Evolutionary conservation across 2,888 invertebrate genomes (phyloP).

Genomic region (Rhopalosiphum nymphaeae): DNA sequence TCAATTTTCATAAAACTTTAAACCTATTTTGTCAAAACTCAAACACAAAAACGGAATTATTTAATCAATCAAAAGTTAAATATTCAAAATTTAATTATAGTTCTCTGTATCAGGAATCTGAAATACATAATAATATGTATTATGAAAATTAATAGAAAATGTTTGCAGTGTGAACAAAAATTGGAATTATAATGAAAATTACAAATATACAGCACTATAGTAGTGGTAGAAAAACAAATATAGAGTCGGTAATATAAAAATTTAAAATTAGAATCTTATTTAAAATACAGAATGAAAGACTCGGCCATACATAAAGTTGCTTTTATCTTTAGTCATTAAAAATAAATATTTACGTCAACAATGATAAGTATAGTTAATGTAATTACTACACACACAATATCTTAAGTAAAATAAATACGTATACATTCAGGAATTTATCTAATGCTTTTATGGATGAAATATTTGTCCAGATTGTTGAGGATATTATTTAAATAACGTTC

Average conservation of each 20-base stretch:
- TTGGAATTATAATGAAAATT: neutral
- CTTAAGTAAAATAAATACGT: neutral
- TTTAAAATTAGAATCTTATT: too few relatives aligned
- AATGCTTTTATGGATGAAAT: neutral
- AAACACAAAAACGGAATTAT: slow-evolving; percentile 13
- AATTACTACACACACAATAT: neutral
- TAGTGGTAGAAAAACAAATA: neutral
- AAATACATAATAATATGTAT: neutral
- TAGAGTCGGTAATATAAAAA: neutral
- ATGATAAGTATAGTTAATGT: neutral
- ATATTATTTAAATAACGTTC: neutral
- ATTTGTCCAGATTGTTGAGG: neutral
- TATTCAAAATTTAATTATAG: neutral
- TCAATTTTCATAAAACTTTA: slow-evolving; percentile 11
- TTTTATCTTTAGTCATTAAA: slow-evolving; percentile 10
- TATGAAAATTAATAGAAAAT: slow-evolving; percentile 1
- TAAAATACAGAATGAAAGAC: too few relatives aligned
- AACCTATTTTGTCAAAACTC: neutral
- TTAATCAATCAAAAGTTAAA: neutral
- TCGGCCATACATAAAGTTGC: neutral
- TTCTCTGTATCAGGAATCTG: neutral
- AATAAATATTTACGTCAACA: slow-evolving; percentile 9
- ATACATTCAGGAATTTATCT: neutral
- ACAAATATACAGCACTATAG: neutral
- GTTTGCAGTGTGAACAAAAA: neutral